Conservation (phyloP, 2,888 invertebrate species). For the Horisme vitalbata region DNA sequence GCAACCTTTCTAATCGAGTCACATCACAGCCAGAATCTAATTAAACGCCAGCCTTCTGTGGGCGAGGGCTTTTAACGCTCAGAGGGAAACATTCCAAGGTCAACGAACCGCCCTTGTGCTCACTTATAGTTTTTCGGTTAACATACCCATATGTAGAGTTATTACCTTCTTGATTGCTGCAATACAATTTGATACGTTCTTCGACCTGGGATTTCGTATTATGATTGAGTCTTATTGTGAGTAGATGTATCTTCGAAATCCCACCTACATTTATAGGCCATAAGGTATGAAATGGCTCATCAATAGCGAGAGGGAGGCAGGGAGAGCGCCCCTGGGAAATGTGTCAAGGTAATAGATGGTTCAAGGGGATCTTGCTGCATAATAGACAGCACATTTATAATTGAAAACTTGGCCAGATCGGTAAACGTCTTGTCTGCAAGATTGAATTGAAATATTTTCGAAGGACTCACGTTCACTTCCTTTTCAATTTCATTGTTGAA, state of each 20-base stretch:
- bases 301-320: slow-evolving; percentile 23
- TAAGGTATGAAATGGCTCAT: slow-evolving; percentile 36
- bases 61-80: slow-evolving; percentile 11
- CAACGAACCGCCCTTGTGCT: slow-evolving; percentile 21
- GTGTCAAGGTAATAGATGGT: slow-evolving; percentile 60
- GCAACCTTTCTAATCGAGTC: slow-evolving; percentile 10
- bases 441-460: slow-evolving; percentile 13
- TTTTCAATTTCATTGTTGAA: neutral
- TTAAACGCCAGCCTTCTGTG: slow-evolving; percentile 27
- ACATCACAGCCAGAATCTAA: slow-evolving; percentile 25
- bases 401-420: slow-evolving; percentile 37
- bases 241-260: slow-evolving; percentile 5
- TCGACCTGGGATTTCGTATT: slow-evolving; percentile 14
- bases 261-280: slow-evolving; percentile 30
- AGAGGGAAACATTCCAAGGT: slow-evolving; percentile 29
- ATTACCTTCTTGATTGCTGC: slow-evolving; percentile 11
- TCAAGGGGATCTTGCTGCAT: slow-evolving; percentile 48
- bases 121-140: slow-evolving; percentile 10
- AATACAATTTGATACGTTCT: slow-evolving; percentile 16
- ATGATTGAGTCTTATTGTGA: slow-evolving; percentile 15
- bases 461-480: neutral
- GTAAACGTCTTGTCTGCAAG: slow-evolving; percentile 32
- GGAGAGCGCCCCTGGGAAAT: slow-evolving; percentile 40
- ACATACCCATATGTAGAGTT: slow-evolving; percentile 4
- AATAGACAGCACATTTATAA: slow-evolving; percentile 34